Evolutionary conservation across 2,113 vertebrate species (phyloP), one percentile per base, ranked within the genome.

Genomic region (Catharus fuscescens): DNA sequence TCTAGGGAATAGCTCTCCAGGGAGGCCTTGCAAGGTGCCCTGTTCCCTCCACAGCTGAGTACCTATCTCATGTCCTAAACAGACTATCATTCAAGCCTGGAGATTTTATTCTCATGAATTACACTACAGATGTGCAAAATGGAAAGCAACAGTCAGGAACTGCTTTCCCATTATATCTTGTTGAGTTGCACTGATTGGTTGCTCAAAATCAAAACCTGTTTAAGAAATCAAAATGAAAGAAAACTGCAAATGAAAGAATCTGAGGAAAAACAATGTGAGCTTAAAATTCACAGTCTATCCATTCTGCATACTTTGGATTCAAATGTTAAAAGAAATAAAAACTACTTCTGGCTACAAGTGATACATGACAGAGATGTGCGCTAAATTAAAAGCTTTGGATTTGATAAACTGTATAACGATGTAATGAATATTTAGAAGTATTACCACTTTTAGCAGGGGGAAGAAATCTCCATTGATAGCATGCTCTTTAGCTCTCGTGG

Each of bases 171-270:
- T 90, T 71, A 17, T 66, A 82, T 74, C 29, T 42, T 91, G 59
- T 80, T 97, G 88, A 97, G 95, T 96, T 92, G 93, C 66, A 6
- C 80, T 95, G 91, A 83, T 62, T 96, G 36, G 70, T 64, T 65
- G 84, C 76, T 89, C n/a, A 78, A 96, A 80, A 88, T 42, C 70
- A 95, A 65, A 89, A 86, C 31, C 61, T 90, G 34, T 89, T 86
- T 93, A 91, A 77, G 54, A 92, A 88, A 86, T 70, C 57, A 91
- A 73, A 91, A 40, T 40, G 40, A 40, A 40, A 40, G 40, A 40
- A 52, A 12, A 57, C 12, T n/a, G 32, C n/a, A 88, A 95, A 85
- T 61, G 18, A 69, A 90, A 80, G 32, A 77, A 44, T 77, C 59
- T 23, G 42, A 62, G 42, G 34, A 54, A 20, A 72, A 29, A 62